Conservation (phyloP, 2,888 invertebrate genomes). For the Drosophila ustulata region DNA sequence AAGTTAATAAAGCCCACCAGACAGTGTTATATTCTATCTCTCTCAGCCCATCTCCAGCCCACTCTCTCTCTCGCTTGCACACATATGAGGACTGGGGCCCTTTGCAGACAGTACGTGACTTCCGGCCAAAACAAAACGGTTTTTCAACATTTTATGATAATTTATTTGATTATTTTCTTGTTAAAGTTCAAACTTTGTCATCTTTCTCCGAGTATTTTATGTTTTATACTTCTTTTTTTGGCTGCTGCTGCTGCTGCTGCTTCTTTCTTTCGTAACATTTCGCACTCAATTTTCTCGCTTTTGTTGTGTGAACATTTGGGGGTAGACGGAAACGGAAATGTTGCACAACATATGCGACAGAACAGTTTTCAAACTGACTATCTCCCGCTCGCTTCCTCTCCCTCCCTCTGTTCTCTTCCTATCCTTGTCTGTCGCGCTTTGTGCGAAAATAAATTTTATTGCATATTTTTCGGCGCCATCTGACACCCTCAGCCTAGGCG, state of each 20-base stretch:
- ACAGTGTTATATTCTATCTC: slow-evolving; percentile 23
- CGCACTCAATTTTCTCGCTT: slow-evolving; percentile 45
- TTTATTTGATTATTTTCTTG: slow-evolving; percentile 81
- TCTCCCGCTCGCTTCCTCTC: slow-evolving; percentile 4
- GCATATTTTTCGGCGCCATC: slow-evolving; percentile 79
- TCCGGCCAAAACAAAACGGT: slow-evolving; percentile 80
- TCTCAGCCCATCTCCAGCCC: slow-evolving; percentile 8
- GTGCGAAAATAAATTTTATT: slow-evolving; percentile 75
- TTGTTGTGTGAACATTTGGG: slow-evolving; percentile 35
- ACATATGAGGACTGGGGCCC: slow-evolving; percentile 40
- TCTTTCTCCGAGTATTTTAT: slow-evolving; percentile 36
- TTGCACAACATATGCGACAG: slow-evolving; percentile 75
- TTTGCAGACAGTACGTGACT: slow-evolving; percentile 77
- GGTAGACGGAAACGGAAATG: slow-evolving; percentile 78
- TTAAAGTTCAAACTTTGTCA: slow-evolving; percentile 81
- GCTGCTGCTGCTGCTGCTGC: not conserved
- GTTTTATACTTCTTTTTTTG: slow-evolving; percentile 34
- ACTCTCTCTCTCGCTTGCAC: slow-evolving; percentile 18
- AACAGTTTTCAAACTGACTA: slow-evolving; percentile 32
- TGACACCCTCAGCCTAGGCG: slow-evolving; percentile 51
- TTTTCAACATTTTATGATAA: slow-evolving; percentile 78
- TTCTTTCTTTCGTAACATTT: slow-evolving; percentile 36
- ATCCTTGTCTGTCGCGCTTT: slow-evolving; percentile 22
- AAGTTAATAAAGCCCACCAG: slow-evolving; percentile 70
- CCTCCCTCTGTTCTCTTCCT: not conserved